These are phyloP conservation scores for Dryomyza anilis DNA, from an alignment of 2,888 invertebrate species.

Conservation along the genomic window DNA sequence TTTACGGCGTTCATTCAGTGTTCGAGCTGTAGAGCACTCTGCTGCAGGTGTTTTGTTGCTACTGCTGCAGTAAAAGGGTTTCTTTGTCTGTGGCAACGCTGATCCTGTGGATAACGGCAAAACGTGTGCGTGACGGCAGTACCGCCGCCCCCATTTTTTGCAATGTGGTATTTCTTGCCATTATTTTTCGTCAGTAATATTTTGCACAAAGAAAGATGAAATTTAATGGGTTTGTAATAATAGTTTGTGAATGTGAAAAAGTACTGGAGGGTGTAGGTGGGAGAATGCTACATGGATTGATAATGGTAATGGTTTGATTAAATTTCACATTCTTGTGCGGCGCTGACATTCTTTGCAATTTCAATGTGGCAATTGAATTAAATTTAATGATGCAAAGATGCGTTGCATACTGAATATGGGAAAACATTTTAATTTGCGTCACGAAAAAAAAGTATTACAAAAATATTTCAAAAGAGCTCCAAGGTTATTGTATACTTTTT, in stretches of 20 bases:
- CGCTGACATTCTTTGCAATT: slow-evolving; percentile 13
- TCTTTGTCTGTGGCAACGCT: background rate
- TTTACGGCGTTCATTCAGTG: background rate
- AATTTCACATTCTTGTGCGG: background rate
- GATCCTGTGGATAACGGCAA: background rate
- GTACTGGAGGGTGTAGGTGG: background rate
- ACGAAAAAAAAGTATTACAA: background rate
- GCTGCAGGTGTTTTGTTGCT: slow-evolving; percentile 4
- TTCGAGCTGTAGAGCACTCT: background rate
- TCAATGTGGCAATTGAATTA: slow-evolving; percentile 50
- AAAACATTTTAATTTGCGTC: too few species aligned
- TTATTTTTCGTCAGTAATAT: too few species aligned
- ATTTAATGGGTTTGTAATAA: slow-evolving; percentile 12
- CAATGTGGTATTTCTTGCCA: too few species aligned
- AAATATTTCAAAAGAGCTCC: too few species aligned
- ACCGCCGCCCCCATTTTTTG: background rate
- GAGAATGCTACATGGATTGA: background rate
- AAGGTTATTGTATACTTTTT: too few species aligned
- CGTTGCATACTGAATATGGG: background rate
- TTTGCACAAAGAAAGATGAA: slow-evolving; percentile 1
- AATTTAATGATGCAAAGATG: slow-evolving; percentile 47
- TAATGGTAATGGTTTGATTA: slow-evolving; percentile 4
- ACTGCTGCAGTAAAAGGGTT: background rate
- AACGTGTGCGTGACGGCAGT: background rate
- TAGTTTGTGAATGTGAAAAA: too few species aligned